Base-by-base conservation (phyloP, 1,140 invertebrate genomes). In the Drosophila bifasciata region DNA sequence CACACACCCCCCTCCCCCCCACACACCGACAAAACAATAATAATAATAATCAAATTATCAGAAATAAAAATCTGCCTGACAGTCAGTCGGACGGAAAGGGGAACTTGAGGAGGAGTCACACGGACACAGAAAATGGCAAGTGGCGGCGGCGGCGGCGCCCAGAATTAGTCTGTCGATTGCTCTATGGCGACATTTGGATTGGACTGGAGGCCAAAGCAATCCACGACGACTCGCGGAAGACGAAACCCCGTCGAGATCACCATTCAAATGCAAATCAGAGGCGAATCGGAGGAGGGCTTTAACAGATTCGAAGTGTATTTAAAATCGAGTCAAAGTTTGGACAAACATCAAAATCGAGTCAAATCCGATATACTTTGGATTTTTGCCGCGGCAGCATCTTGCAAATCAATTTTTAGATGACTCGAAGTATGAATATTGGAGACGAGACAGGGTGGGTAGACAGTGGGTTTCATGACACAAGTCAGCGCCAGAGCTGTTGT, bases 11-110 rank as follows among this genome's bases (percentile, higher is more conserved):
- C 21, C 21, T 0, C 21, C 21, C 21, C 0, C 21, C 21, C 5
- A 5, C 9, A 2, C 32, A 36, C 11, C 32, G 11, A 36, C 32
- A 36, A 13, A 1, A 36, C 39, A 57, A 40, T 57, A 48, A 19
- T 63, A 61, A 74, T 59, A 62, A 63, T 75, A 83, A 75, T 83
- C 72, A 71, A 75, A 84, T 86, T 73, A 81, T 80, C 72, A 57
- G 63, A 43, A 75, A 74, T 62, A 69, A 44, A 84, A 75, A 75
- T 75, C 63, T 58, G 50, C 32, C 56, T 40, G 58, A 72, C 68
- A 63, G 28, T 40, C 52, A 43, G 32, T 19, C 8, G 21, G n/a
- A 15, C 21, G 13, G 16, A 43, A 55, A 25, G 58, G 25, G 43
- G 32, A 21, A 56, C 64, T 46, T 36, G 52, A 43, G 41, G 52